Conservation (phyloP, 2,113 vertebrate species). For the Heloderma charlesbogerti region DNA sequence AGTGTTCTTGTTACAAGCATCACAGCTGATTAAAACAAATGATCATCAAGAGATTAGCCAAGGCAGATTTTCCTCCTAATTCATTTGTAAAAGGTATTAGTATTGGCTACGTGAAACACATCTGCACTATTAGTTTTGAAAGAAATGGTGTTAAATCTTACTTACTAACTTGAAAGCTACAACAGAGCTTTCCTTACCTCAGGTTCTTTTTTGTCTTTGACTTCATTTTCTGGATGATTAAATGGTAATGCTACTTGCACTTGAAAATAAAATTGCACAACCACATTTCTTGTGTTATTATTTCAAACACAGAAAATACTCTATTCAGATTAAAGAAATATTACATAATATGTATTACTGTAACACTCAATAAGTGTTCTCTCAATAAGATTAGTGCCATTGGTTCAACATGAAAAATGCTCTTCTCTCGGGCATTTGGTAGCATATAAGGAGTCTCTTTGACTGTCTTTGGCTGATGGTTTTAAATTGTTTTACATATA, state of each 20-base stretch:
- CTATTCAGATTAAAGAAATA: conserved; percentile 45
- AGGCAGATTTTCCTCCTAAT: conserved; percentile 57
- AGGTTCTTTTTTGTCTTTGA: conserved; percentile 18
- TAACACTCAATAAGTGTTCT: not conserved
- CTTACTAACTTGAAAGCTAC: conserved; percentile 49
- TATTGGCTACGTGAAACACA: conserved; percentile 52
- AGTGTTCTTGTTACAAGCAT: conserved; percentile 30
- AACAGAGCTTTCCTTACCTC: conserved; percentile 58
- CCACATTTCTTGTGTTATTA: conserved; percentile 11
- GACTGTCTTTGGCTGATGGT: too few relatives aligned
- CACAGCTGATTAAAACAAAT: conserved; percentile 48
- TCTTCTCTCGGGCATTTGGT: too few relatives aligned
- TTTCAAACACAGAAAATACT: not conserved
- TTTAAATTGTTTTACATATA: too few relatives aligned
- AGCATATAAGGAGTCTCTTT: too few relatives aligned
- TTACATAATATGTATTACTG: conserved; percentile 12
- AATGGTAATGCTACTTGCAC: conserved; percentile 9
- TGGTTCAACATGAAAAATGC: conserved; percentile 17
- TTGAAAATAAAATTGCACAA: not conserved
- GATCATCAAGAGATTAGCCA: conserved; percentile 43
- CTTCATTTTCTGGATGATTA: conserved; percentile 27
- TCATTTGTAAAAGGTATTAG: conserved; percentile 59
- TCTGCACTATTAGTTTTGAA: conserved; percentile 36
- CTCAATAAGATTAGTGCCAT: conserved; percentile 6
- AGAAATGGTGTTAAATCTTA: conserved; percentile 26